phyloP scores from a whole-genome alignment of 2,888 invertebrate species.

The Acholoe squamosa region DNA sequence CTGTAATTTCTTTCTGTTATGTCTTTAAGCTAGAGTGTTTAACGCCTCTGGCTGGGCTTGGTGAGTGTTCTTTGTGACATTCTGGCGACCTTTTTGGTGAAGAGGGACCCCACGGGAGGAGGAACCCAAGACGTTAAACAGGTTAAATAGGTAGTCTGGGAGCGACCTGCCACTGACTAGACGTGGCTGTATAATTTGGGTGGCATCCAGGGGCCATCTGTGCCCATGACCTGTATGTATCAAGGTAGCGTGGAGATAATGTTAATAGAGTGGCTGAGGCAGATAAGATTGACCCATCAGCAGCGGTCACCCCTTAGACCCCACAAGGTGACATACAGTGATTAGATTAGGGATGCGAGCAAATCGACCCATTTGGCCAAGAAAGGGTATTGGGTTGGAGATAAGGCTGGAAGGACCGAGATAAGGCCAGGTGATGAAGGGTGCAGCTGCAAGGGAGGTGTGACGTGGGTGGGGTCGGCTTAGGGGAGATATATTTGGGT shows the following conservation, averaged over 20 bases:
- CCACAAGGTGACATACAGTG: not conserved
- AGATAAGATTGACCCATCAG: slow-evolving; percentile 26
- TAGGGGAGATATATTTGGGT: not conserved
- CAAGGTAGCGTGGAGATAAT: not conserved
- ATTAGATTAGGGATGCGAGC: slow-evolving; percentile 34
- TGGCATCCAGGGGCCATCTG: not conserved
- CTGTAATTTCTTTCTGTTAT: not conserved
- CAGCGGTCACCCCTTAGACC: slow-evolving; percentile 6
- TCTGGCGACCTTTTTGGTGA: not conserved
- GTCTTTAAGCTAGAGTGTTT: not conserved
- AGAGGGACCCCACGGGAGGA: not conserved
- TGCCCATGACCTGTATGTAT: slow-evolving; percentile 4
- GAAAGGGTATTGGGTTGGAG: slow-evolving; percentile 32
- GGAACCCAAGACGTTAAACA: slow-evolving; percentile 21
- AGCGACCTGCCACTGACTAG: not conserved
- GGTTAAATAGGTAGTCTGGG: slow-evolving; percentile 18
- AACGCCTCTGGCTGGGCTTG: not conserved
- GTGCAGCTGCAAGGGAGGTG: not conserved
- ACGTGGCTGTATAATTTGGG: not conserved
- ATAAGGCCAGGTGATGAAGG: slow-evolving; percentile 42
- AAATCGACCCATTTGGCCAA: slow-evolving; percentile 13
- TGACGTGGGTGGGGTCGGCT: not conserved
- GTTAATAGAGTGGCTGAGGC: not conserved
- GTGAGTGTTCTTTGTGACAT: not conserved
- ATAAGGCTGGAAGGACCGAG: not conserved